These are phyloP conservation scores for Ochotona curzoniae DNA, from an alignment of 2,113 vertebrate genomes.

Conservation along the genomic window DNA sequence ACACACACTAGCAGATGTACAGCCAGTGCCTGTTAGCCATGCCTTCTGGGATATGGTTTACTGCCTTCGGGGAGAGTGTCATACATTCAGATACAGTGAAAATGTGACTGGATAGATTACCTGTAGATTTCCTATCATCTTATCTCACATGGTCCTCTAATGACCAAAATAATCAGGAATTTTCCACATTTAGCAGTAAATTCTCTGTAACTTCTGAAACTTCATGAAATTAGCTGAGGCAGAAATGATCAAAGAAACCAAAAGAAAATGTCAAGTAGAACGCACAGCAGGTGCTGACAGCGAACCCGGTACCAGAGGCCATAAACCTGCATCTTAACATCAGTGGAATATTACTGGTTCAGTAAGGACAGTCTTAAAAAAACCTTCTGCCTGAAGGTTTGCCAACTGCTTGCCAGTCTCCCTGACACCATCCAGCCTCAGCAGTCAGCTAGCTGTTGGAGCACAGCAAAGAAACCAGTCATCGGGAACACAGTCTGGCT, in stretches of 20 bases:
- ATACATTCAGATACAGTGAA: not conserved
- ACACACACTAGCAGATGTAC: not conserved
- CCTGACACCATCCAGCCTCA: not conserved
- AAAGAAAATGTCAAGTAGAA: not conserved
- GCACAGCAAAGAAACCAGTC: not conserved
- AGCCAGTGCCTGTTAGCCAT: not conserved
- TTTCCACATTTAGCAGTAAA: slow-evolving; percentile 35
- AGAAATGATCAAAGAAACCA: slow-evolving; percentile 29
- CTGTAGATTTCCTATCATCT: not conserved
- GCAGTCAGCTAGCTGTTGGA: not conserved
- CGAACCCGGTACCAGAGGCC: not conserved
- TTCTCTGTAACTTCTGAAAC: slow-evolving; percentile 28
- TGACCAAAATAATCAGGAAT: slow-evolving; percentile 42
- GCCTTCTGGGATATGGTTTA: not conserved
- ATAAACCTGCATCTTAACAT: not conserved
- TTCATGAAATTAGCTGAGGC: slow-evolving; percentile 19
- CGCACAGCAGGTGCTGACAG: not conserved
- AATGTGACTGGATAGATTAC: not conserved
- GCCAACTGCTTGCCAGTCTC: not conserved
- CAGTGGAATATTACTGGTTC: not conserved
- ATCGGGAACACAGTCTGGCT: accelerated
- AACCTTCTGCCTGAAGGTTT: not conserved
- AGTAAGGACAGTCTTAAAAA: not conserved
- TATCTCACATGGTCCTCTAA: not conserved
- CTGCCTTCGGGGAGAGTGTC: not conserved